Evolutionary conservation across 2,888 invertebrate genomes (phyloP).

Genomic region (Eulithis prunata): DNA sequence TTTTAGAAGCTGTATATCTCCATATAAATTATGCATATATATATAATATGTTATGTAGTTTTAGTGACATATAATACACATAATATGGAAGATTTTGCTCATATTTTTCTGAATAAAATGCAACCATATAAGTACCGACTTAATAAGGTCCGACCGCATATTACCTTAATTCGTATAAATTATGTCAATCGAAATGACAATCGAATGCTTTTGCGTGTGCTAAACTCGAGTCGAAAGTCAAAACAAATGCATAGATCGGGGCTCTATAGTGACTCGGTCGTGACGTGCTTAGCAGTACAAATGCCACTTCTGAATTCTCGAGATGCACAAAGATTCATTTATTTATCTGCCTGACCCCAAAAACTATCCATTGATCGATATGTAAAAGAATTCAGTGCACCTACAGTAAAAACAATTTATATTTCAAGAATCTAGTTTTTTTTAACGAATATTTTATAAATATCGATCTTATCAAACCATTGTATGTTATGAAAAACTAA

Average conservation of each 20-base stretch:
- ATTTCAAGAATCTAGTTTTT: no score
- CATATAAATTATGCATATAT: no score
- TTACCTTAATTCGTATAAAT: constrained; percentile 5
- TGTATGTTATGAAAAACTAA: constrained; percentile 23
- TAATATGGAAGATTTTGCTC: not conserved
- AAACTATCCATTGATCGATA: no score
- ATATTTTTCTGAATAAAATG: constrained; percentile 6
- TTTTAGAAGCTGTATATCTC: constrained; percentile 2
- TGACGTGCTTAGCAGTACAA: not conserved
- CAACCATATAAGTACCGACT: not conserved
- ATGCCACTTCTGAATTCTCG: not conserved
- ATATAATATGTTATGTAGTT: no score
- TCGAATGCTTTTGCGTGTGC: not conserved
- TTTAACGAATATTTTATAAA: no score
- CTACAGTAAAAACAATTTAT: no score
- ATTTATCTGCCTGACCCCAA: not conserved
- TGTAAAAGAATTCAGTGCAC: no score
- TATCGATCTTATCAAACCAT: not conserved
- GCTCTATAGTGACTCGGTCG: no score
- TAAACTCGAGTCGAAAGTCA: no score
- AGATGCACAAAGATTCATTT: not conserved
- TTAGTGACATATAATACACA: no score
- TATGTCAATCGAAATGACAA: constrained; percentile 8
- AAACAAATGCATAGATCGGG: no score
- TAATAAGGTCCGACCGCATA: constrained; percentile 10